phyloP scores from a whole-genome alignment of 1,140 invertebrate genomes.

The Pomacea maculata region DNA sequence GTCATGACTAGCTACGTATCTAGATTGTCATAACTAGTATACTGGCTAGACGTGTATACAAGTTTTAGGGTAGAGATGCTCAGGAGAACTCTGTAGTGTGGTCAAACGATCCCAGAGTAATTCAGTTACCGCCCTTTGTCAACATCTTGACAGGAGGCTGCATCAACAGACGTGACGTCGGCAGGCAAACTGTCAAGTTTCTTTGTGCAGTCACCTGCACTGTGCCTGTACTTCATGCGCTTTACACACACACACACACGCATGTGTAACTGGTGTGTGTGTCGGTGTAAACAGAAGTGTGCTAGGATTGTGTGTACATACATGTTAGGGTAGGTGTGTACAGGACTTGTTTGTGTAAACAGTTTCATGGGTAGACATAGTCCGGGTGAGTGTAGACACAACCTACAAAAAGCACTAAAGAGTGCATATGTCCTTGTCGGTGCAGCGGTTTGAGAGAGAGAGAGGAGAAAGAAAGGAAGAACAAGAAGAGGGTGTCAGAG shows the following conservation, averaged over 20 bases:
- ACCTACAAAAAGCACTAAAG: neutral
- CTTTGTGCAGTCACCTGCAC: too few relatives aligned
- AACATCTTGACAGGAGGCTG: too few relatives aligned
- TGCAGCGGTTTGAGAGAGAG: neutral
- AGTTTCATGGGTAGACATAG: neutral
- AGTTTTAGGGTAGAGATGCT: too few relatives aligned
- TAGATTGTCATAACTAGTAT: too few relatives aligned
- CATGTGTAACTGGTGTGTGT: neutral
- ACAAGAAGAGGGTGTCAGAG: neutral
- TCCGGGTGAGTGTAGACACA: neutral
- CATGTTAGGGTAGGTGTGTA: neutral
- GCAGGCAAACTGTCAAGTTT: too few relatives aligned
- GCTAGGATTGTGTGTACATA: neutral
- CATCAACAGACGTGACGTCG: too few relatives aligned
- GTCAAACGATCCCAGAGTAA: too few relatives aligned
- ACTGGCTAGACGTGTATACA: too few relatives aligned
- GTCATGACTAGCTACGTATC: neutral
- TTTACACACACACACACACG: neutral
- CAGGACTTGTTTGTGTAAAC: neutral
- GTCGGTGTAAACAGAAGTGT: neutral
- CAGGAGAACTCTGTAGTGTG: too few relatives aligned
- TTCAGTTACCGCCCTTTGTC: too few relatives aligned
- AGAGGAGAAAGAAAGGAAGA: conserved; percentile 4
- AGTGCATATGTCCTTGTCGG: neutral
- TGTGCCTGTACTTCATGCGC: too few relatives aligned